These are phyloP conservation scores for Ctenochaetus hawaiiensis DNA, from an alignment of 2,797 vertebrate genomes.

Conservation along the genomic window DNA sequence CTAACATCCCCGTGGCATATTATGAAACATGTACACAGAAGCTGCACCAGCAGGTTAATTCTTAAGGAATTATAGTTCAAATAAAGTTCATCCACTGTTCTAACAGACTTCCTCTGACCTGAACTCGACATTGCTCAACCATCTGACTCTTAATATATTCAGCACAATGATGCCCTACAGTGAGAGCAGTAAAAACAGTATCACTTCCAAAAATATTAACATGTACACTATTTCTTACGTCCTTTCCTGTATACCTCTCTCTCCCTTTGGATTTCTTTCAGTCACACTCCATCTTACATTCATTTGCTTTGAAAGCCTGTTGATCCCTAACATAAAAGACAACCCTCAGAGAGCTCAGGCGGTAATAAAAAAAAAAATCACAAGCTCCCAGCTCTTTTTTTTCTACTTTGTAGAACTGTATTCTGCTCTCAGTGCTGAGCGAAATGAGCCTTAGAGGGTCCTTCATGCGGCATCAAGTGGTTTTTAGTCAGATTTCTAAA, in stretches of 20 bases:
- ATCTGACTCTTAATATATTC: neutral
- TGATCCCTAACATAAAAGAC: constrained; percentile 76
- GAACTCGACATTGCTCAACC: constrained; percentile 8
- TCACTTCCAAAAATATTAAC: constrained; percentile 22
- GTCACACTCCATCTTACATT: constrained; percentile 48
- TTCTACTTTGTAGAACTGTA: constrained; percentile 15
- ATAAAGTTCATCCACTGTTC: neutral
- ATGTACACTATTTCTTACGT: constrained; percentile 11
- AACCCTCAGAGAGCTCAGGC: constrained; percentile 63
- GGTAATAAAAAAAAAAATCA: constrained; percentile 58
- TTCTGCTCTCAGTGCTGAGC: constrained; percentile 48
- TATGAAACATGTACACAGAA: neutral
- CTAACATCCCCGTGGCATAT: too few relatives aligned
- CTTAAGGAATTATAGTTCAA: too few relatives aligned
- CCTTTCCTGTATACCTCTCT: constrained; percentile 20
- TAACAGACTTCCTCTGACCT: constrained; percentile 1
- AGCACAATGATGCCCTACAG: constrained; percentile 6
- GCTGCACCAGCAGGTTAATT: neutral
- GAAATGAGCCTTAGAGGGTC: constrained; percentile 56
- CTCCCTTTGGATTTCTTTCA: constrained; percentile 33
- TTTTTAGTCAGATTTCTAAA: constrained; percentile 52
- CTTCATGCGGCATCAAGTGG: constrained; percentile 50
- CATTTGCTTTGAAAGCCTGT: constrained; percentile 67
- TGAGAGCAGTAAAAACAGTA: neutral
- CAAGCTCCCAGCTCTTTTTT: constrained; percentile 59